phyloP scores from a whole-genome alignment of 2,113 vertebrate genomes.

The Petroica traversi region DNA sequence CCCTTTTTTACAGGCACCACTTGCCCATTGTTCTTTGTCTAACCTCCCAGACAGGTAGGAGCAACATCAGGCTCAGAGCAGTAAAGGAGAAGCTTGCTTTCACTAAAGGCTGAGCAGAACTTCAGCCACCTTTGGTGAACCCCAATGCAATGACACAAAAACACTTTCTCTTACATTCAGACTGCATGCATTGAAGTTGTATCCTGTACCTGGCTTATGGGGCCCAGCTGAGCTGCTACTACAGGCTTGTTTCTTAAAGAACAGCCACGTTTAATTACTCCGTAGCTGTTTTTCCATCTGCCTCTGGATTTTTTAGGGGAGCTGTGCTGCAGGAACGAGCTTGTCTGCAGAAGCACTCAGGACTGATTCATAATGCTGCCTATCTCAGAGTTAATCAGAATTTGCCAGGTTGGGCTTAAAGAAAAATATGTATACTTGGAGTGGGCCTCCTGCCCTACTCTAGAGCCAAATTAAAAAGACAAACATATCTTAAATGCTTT shows the following conservation, averaged over 20 bases:
- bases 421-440: not conserved
- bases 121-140: not conserved
- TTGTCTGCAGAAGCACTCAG: constrained; percentile 16
- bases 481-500: not conserved
- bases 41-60: not conserved
- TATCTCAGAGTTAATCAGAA: constrained; percentile 12
- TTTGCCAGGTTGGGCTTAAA: constrained; percentile 5
- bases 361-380: not conserved
- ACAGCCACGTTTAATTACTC: constrained; percentile 4
- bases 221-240: not conserved
- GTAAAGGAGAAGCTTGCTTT: not conserved
- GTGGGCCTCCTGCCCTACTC: not conserved
- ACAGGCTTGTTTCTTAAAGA: not conserved
- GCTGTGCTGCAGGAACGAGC: constrained; percentile 27
- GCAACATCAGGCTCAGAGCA: not conserved
- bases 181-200: accelerated
- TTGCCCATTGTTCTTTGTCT: not conserved
- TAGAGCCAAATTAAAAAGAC: constrained; percentile 21
- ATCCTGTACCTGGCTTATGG: not conserved
- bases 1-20: not conserved
- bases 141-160: not conserved
- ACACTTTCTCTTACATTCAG: not conserved
- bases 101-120: not conserved
- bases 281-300: constrained; percentile 19
- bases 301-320: constrained; percentile 16